Evolutionary conservation across 2,113 vertebrate species (phyloP).

Genomic region (Calonectris borealis): DNA sequence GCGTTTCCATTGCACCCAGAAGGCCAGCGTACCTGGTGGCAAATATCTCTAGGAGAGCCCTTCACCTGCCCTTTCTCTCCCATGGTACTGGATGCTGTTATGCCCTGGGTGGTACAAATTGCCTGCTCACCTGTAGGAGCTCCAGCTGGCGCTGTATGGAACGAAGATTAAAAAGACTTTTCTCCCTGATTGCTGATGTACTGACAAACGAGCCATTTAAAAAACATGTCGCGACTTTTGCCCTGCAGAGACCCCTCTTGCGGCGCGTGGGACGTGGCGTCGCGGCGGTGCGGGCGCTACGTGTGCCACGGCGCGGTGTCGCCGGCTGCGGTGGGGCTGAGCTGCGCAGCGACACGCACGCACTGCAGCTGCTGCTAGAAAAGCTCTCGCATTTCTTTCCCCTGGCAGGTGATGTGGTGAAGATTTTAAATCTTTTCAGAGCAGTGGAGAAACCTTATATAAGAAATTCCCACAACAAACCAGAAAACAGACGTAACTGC

Average conservation of each 20-base stretch:
- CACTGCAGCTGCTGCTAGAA: rapidly evolving
- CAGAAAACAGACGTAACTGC: rapidly evolving
- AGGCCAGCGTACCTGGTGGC: background rate
- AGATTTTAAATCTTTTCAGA: background rate
- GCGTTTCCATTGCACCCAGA: background rate
- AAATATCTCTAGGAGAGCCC: rapidly evolving
- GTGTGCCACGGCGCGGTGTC: rapidly evolving
- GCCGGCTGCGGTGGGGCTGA: rapidly evolving
- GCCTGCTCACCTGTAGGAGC: background rate
- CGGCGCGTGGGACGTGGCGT: rapidly evolving
- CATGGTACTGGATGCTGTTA: background rate
- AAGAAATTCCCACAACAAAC: background rate
- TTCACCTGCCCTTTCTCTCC: background rate
- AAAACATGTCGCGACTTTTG: rapidly evolving
- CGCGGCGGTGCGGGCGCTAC: rapidly evolving
- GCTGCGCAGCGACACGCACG: rapidly evolving
- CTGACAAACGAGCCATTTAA: background rate
- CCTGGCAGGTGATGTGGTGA: no score
- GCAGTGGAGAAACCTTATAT: background rate
- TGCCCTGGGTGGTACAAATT: no score
- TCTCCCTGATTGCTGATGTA: background rate
- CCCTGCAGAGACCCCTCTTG: background rate
- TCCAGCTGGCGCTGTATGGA: rapidly evolving
- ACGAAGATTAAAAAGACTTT: background rate
- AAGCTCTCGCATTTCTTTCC: rapidly evolving